Conservation (phyloP, 1,140 invertebrate genomes). For the Drosophila chauvacae region DNA sequence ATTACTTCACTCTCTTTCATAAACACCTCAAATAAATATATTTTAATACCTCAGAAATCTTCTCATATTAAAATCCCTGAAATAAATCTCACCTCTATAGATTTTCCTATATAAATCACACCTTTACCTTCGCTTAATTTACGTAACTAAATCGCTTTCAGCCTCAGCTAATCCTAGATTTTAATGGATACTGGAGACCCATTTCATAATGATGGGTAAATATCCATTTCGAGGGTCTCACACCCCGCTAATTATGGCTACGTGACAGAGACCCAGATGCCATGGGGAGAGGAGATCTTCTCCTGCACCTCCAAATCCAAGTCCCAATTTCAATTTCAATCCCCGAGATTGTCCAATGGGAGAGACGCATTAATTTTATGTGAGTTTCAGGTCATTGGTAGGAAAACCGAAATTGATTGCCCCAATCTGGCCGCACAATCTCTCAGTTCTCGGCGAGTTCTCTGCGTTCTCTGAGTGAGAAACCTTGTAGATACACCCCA, state of each 20-base stretch:
- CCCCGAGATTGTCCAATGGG: conserved; percentile 53
- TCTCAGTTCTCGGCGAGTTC: conserved; percentile 30
- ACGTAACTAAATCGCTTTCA: background rate
- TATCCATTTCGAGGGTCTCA: conserved; percentile 37
- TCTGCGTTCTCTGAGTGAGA: conserved; percentile 37
- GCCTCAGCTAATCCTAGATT: conserved; percentile 9
- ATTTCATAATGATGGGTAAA: conserved; percentile 39
- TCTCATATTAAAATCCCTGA: accelerated
- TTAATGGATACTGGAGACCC: conserved; percentile 3
- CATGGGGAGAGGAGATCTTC: conserved; percentile 7
- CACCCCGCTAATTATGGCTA: conserved; percentile 55
- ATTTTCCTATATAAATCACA: conserved; percentile 1
- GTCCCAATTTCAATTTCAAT: background rate
- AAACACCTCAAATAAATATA: background rate
- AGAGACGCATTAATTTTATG: conserved; percentile 70
- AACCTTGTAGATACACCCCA: conserved; percentile 67
- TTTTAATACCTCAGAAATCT: background rate
- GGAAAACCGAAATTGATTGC: conserved; percentile 74
- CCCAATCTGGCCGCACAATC: conserved; percentile 71
- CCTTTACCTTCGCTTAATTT: background rate
- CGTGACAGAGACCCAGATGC: conserved; percentile 33
- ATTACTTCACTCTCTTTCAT: background rate
- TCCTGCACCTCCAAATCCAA: background rate
- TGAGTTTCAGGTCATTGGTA: conserved; percentile 65
- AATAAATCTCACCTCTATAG: background rate